Conservation (phyloP, 2,113 vertebrate species). For the Pavo muticus region DNA sequence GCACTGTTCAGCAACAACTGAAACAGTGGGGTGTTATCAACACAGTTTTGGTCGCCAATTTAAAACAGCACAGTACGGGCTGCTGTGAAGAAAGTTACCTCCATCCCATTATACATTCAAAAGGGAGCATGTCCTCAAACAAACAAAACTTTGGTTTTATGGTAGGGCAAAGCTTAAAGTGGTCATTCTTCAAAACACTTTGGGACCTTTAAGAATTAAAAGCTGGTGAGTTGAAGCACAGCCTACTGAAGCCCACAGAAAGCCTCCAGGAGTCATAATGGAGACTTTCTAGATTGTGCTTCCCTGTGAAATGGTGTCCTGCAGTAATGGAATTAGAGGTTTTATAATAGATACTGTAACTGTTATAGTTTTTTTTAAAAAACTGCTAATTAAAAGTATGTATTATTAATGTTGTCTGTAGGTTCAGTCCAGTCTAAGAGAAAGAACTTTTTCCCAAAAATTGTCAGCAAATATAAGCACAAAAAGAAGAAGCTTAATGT, state of each 20-base stretch:
- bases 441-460: constrained; percentile 96
- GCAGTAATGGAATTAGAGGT: background rate
- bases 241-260: background rate
- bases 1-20: background rate
- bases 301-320: background rate
- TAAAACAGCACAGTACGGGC: background rate
- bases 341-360: constrained; percentile 13
- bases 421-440: constrained; percentile 94
- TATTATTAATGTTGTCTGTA: constrained; percentile 84
- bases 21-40: background rate
- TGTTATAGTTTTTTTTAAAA: constrained; percentile 4
- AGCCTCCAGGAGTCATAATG: background rate
- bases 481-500: constrained; percentile 92
- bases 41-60: background rate
- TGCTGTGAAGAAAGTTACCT: background rate
- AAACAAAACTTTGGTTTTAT: background rate
- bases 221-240: background rate
- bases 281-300: background rate
- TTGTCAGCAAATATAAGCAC: constrained; percentile 96
- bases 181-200: background rate
- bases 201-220: background rate
- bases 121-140: background rate
- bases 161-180: background rate
- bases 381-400: constrained; percentile 70
- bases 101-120: rapidly evolving